Base-by-base conservation (phyloP, 2,888 invertebrate species). In the Parnassius smintheus region DNA sequence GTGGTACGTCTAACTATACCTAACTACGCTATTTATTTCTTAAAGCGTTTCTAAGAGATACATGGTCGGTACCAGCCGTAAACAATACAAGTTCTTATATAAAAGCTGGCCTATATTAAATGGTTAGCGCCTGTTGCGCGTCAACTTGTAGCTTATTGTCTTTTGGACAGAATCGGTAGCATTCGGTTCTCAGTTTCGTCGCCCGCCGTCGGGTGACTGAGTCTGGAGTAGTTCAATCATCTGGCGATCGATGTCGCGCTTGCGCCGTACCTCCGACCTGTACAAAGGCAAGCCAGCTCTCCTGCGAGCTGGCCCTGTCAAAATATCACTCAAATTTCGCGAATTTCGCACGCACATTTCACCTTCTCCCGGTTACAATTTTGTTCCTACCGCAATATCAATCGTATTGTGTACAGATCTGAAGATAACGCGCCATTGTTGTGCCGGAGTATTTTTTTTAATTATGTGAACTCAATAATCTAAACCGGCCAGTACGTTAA, bases 231-330 rank as follows among this genome's bases (percentile, higher is more conserved):
- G 64, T 72, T 64, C 62, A 69, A 68, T 62, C 66, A 68, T 50
- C 50, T 11, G 11, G 35, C 13, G 89, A 91, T 91, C 91, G 89
- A 91, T 91, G 50, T 22, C 78, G 79, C 91, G 88, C 87, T 68
- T 83, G 91, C 90, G 90, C 77, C 75, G 52, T 66, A 59, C 18
- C 54, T 72, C 68, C 71, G 68, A 77, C 85, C 84, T 81, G 83
- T 83, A 82, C 87, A 88, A 86, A 87, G 83, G 82, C 83, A 71
- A 80, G 82, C 77, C 81, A 78, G 83, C 82, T 77, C 81, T 77
- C 80, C 72, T 69, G 73, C 76, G 73, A 72, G 79, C 79, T 73
- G 74, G 80, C 81, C 75, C 81, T 86, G 86, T 88, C 88, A 86
- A 87, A 90, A 88, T 87, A 88, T 78, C 71, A 82, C 77, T 75